Conservation (phyloP, 2,113 vertebrate genomes). For the Gallinago jamesoni region DNA sequence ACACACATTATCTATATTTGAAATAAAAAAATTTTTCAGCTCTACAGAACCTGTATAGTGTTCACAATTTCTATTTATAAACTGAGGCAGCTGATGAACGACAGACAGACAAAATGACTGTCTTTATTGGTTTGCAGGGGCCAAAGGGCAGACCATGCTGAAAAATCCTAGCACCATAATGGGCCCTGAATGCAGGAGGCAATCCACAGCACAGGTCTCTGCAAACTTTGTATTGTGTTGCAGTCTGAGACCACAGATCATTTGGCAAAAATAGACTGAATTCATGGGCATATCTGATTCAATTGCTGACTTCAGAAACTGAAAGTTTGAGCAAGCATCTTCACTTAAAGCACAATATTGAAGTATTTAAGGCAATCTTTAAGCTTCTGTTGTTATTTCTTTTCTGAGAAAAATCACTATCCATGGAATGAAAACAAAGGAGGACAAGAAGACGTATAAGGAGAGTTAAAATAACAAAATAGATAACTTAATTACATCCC, state of each 20-base stretch:
- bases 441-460: background rate
- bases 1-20: background rate
- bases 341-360: background rate
- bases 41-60: background rate
- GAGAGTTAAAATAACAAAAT: background rate
- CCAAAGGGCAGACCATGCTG: background rate
- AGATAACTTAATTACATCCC: background rate
- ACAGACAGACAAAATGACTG: background rate
- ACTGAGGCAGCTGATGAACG: background rate
- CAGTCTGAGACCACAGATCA: background rate
- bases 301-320: background rate
- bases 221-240: background rate
- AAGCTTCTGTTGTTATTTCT: background rate
- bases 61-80: background rate
- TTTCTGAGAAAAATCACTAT: background rate
- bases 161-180: rapidly evolving
- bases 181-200: background rate
- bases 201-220: rapidly evolving
- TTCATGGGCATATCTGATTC: background rate
- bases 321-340: background rate
- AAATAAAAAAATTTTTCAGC: background rate
- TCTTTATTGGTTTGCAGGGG: background rate
- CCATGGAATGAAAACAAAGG: background rate
- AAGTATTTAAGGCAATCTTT: background rate
- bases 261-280: background rate